phyloP scores from a whole-genome alignment of 1,140 invertebrate genomes.

The Pantala flavescens region DNA sequence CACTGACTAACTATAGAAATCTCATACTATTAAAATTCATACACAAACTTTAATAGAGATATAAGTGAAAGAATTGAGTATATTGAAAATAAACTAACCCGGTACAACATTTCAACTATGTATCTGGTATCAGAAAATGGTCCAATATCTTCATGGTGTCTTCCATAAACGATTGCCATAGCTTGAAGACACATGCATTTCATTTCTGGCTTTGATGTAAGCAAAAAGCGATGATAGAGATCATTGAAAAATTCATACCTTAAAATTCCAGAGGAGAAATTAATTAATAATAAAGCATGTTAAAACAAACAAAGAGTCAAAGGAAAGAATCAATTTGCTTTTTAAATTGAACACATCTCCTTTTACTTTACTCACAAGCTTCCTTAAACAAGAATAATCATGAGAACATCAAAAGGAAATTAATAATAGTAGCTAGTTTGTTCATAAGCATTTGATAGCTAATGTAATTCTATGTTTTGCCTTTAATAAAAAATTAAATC shows the following conservation, averaged over 20 bases:
- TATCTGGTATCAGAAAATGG: slow-evolving; percentile 95
- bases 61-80: slow-evolving; percentile 17
- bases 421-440: no score
- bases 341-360: no score
- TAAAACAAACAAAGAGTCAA: not conserved
- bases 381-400: no score
- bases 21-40: no score
- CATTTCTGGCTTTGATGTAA: slow-evolving; percentile 85
- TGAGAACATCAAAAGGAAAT: no score
- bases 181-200: slow-evolving; percentile 85
- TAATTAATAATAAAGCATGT: slow-evolving; percentile 20
- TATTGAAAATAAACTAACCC: slow-evolving; percentile 44
- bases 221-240: slow-evolving; percentile 92
- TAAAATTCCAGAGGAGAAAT: slow-evolving; percentile 28
- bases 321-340: no score
- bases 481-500: no score
- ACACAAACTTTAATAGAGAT: not conserved
- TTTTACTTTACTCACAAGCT: no score
- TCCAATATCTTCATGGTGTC: slow-evolving; percentile 94
- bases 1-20: no score
- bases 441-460: no score
- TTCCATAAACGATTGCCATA: slow-evolving; percentile 81
- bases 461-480: no score
- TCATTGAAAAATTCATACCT: slow-evolving; percentile 98
- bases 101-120: slow-evolving; percentile 89